phyloP scores from a whole-genome alignment of 1,140 invertebrate genomes.

The Neodiprion lecontei region DNA sequence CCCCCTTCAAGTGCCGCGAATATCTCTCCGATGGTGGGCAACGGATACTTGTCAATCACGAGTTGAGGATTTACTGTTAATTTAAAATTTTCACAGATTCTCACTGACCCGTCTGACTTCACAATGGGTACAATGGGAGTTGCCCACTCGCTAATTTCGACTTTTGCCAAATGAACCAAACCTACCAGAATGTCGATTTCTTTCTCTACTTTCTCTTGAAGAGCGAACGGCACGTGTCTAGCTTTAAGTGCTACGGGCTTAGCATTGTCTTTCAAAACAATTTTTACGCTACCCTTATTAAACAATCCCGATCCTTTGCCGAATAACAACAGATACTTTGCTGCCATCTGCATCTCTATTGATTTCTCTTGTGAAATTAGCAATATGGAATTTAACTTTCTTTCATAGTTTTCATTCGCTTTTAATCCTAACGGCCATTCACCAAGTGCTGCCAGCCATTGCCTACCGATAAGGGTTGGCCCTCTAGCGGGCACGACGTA shows the following conservation, averaged over 20 bases:
- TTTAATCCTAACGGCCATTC: no score
- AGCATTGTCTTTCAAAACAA: constrained; percentile 8
- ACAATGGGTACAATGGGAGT: constrained; percentile 48
- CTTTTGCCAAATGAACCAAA: constrained; percentile 25
- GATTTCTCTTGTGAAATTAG: no score
- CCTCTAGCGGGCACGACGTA: no score
- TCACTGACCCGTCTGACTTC: constrained; percentile 44
- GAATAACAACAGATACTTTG: background rate
- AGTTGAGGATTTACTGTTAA: constrained; percentile 32
- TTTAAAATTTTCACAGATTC: constrained; percentile 53
- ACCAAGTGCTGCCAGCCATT: no score
- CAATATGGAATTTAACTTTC: no score
- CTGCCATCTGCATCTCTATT: no score
- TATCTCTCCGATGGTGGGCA: constrained; percentile 25
- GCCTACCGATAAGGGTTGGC: no score
- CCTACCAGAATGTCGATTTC: constrained; percentile 32
- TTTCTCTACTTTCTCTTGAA: constrained; percentile 21
- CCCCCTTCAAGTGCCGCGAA: constrained; percentile 25
- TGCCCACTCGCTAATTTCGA: constrained; percentile 48
- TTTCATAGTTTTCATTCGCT: no score
- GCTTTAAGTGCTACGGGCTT: constrained; percentile 16
- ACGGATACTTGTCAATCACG: constrained; percentile 23
- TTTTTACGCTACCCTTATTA: constrained; percentile 13
- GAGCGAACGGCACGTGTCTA: constrained; percentile 21
- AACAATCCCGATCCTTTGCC: background rate